Percentiles rank a stretch among this genome's conserved stretches.
Evolutionary conservation across 2,113 vertebrate genomes (phyloP).

Genomic region (Ceyx cyanopectus): DNA sequence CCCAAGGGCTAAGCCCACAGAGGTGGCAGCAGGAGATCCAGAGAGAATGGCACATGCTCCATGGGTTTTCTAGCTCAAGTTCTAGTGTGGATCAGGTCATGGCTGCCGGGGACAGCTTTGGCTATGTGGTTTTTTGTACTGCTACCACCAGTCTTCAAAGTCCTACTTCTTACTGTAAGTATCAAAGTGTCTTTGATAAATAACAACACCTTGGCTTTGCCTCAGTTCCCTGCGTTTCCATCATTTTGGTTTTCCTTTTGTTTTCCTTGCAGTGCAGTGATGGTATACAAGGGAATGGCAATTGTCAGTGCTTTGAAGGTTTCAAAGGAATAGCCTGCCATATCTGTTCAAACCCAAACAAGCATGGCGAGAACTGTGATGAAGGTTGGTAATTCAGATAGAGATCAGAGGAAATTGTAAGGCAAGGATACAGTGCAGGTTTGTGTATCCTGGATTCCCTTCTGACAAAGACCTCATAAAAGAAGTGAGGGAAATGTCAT

Average conservation of each 20-base stretch:
- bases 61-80: neutral
- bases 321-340: conserved; percentile 94
- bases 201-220: neutral
- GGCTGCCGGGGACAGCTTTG: neutral
- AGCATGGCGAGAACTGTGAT: conserved; percentile 89
- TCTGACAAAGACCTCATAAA: neutral
- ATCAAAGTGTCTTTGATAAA: neutral
- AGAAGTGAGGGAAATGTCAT: neutral
- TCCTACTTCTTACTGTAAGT: neutral
- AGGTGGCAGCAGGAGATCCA: neutral
- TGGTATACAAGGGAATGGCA: conserved; percentile 88
- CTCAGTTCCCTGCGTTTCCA: neutral
- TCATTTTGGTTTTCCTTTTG: neutral
- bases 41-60: neutral
- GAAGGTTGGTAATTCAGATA: conserved; percentile 80
- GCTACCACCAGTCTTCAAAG: neutral
- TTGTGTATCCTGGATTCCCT: neutral
- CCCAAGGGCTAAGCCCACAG: neutral
- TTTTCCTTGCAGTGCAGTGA: conserved; percentile 85
- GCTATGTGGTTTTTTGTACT: neutral
- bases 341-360: conserved; percentile 87
- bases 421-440: neutral
- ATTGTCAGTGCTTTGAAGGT: conserved; percentile 84
- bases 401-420: neutral
- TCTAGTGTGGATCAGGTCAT: neutral